Evolutionary conservation across 2,113 vertebrate species (phyloP).

Genomic region (Chionomys nivalis): DNA sequence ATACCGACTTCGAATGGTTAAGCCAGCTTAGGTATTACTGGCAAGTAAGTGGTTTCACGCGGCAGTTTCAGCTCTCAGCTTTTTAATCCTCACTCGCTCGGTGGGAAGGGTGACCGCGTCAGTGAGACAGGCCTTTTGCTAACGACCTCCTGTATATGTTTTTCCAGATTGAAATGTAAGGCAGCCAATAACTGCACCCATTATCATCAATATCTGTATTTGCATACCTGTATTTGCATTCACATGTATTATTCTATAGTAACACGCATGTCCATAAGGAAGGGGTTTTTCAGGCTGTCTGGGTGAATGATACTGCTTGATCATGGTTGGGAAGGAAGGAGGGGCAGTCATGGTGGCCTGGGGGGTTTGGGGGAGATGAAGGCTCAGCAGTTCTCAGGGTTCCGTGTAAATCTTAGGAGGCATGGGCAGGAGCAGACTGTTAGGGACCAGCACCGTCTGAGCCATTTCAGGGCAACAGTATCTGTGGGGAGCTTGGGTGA

Average conservation of each 20-base stretch:
- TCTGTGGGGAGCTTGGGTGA: neutral
- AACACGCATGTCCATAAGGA: neutral
- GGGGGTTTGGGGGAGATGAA: neutral
- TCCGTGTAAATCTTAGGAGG: neutral
- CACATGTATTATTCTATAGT: neutral
- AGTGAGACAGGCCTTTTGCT: conserved; percentile 68
- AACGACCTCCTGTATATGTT: conserved; percentile 60
- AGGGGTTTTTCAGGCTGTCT: neutral
- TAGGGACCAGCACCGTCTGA: neutral
- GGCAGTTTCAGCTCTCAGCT: conserved; percentile 66
- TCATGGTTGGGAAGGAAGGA: neutral
- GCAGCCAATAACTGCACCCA: conserved; percentile 22
- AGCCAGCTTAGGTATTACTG: conserved; percentile 95
- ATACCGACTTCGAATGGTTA: conserved; percentile 94
- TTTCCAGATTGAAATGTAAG: conserved; percentile 69
- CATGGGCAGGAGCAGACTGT: neutral
- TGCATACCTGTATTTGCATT: neutral
- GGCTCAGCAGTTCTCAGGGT: neutral
- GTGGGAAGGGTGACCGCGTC: conserved; percentile 54
- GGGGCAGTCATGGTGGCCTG: neutral
- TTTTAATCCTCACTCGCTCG: conserved; percentile 73
- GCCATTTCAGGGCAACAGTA: neutral
- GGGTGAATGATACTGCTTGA: neutral
- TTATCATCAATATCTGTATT: neutral
- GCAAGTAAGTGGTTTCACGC: conserved; percentile 85